phyloP scores from a whole-genome alignment of 1,140 invertebrate species.

The Zaprionus taronus region DNA sequence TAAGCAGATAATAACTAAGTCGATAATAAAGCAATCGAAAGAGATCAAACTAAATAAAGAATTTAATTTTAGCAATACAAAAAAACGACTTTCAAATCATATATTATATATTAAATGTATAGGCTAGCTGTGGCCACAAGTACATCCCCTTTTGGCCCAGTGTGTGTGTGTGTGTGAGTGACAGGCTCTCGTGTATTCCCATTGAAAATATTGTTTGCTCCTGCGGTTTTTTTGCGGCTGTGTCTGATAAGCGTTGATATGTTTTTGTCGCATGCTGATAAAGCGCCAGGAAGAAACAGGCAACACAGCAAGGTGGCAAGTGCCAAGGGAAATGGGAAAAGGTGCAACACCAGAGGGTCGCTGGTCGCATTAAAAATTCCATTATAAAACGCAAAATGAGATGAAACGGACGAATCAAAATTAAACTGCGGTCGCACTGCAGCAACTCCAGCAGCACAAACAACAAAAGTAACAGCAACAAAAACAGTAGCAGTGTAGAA shows the following conservation, averaged over 20 bases:
- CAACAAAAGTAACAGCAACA: slow-evolving; percentile 25
- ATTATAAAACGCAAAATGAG: slow-evolving; percentile 68
- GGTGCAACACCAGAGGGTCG: background rate
- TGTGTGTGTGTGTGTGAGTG: slow-evolving; percentile 3
- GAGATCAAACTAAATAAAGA: background rate
- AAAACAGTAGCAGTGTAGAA: slow-evolving; percentile 8
- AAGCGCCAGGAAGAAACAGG: slow-evolving; percentile 23
- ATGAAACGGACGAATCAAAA: slow-evolving; percentile 80
- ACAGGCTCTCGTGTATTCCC: slow-evolving; percentile 2
- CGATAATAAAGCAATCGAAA: background rate
- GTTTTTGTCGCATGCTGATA: slow-evolving; percentile 41
- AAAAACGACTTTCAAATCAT: background rate
- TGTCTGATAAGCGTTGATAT: slow-evolving; percentile 41
- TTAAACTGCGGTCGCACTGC: slow-evolving; percentile 68
- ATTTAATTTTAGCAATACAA: background rate
- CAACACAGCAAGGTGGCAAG: background rate
- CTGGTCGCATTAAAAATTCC: slow-evolving; percentile 73
- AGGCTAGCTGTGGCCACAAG: background rate
- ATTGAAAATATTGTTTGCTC: slow-evolving; percentile 31
- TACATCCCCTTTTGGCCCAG: slow-evolving; percentile 6
- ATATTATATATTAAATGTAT: background rate
- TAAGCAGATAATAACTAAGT: background rate
- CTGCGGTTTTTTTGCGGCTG: slow-evolving; percentile 12
- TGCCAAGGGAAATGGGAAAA: background rate
- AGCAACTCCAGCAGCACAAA: slow-evolving; percentile 24